Conservation (phyloP, 2,113 vertebrate species). For the Peromyscus polionotus region DNA sequence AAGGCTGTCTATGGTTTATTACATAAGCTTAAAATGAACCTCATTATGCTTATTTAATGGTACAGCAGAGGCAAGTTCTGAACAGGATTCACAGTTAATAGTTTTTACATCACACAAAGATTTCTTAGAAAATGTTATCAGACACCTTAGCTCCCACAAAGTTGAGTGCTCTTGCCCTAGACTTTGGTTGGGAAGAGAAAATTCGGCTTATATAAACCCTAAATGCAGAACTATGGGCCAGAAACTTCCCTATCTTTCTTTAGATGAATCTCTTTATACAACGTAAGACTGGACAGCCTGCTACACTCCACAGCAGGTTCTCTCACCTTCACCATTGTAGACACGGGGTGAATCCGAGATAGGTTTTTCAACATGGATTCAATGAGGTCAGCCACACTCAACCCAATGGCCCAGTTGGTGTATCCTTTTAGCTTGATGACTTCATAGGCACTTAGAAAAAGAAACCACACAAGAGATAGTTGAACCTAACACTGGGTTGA, state of each 20-base stretch:
- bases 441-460: slow-evolving; percentile 93
- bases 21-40: not conserved
- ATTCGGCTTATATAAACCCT: not conserved
- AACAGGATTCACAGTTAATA: slow-evolving; percentile 2
- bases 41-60: not conserved
- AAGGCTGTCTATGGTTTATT: not conserved
- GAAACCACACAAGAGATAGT: not conserved
- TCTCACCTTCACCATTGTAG: slow-evolving; percentile 97
- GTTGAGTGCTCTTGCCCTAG: not conserved
- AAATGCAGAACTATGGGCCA: not conserved
- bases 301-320: not conserved
- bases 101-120: slow-evolving; percentile 21
- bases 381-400: slow-evolving; percentile 96
- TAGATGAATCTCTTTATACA: not conserved
- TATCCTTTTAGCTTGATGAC: slow-evolving; percentile 99
- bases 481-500: not conserved
- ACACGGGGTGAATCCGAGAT: slow-evolving; percentile 94
- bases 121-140: not conserved
- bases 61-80: not conserved
- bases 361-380: slow-evolving; percentile 96
- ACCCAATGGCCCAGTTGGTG: slow-evolving; percentile 99
- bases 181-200: not conserved
- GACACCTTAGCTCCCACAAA: not conserved
- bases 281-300: not conserved
- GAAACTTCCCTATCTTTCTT: not conserved